A percentile compares a stretch with the other conserved stretches of the same genome.
phyloP scores from a whole-genome alignment of 53 echinoderm and acorn worm species.

The Antedon mediterranea region DNA sequence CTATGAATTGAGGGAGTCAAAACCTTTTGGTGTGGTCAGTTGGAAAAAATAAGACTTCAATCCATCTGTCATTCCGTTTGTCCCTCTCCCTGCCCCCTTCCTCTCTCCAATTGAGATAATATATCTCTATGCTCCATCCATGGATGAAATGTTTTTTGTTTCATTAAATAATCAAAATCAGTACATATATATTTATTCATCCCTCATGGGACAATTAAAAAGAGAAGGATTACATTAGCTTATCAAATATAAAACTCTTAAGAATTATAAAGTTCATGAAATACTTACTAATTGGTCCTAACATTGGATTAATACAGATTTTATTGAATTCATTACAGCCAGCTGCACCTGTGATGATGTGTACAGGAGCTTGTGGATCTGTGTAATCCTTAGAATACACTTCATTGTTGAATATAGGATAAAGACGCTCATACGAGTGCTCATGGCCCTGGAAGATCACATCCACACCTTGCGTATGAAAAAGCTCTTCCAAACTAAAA shows the following conservation, averaged over 20 bases:
- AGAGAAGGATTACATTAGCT: neutral
- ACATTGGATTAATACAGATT: conserved; percentile 56
- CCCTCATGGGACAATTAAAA: neutral
- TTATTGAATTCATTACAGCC: conserved; percentile 65
- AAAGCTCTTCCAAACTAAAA: conserved; percentile 43
- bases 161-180: neutral
- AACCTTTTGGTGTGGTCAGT: no score
- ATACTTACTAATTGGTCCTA: conserved; percentile 51
- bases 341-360: conserved; percentile 38
- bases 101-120: no score
- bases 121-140: no score
- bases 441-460: conserved; percentile 76
- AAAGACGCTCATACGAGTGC: conserved; percentile 85
- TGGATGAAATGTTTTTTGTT: no score
- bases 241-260: neutral
- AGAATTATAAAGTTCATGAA: no score
- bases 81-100: no score
- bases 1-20: no score
- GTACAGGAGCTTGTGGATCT: conserved; percentile 61
- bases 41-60: no score
- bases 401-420: conserved; percentile 62
- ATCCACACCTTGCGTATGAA: conserved; percentile 58
- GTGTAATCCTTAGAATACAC: conserved; percentile 41
- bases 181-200: no score
- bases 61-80: no score